phyloP scores from a whole-genome alignment of 2,113 vertebrate genomes.

The Ciconia boyciana region DNA sequence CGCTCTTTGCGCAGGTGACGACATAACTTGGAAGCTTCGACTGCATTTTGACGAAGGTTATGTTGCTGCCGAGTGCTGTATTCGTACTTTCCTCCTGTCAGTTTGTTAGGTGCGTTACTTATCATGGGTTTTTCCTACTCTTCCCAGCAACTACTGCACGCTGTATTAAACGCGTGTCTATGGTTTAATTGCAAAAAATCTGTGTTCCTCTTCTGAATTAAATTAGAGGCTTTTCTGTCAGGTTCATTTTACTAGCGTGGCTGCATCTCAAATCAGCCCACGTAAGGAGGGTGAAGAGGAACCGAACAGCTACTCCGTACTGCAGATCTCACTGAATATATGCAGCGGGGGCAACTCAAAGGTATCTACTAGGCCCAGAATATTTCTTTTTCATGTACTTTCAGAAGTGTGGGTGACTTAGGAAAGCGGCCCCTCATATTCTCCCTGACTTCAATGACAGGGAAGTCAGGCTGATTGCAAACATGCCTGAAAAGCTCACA shows the following conservation, averaged over 20 bases:
- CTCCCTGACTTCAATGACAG: not conserved
- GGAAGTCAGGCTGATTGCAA: not conserved
- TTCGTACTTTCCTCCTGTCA: not conserved
- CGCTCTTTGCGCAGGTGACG: not conserved
- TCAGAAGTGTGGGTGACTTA: not conserved
- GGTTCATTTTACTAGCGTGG: not conserved
- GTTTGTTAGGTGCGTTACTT: not conserved
- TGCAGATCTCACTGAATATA: conserved; percentile 51
- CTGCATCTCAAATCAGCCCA: conserved; percentile 32
- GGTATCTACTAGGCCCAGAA: not conserved
- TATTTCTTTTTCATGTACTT: not conserved
- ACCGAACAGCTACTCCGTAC: not conserved
- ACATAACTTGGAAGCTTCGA: not conserved
- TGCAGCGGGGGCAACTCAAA: not conserved
- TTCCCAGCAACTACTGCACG: not conserved
- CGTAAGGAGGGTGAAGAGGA: not conserved
- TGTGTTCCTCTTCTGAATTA: conserved; percentile 13
- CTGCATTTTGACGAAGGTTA: not conserved
- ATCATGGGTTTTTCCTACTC: not conserved
- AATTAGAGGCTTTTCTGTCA: conserved; percentile 36
- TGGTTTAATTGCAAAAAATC: conserved; percentile 10
- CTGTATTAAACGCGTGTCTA: conserved; percentile 9
- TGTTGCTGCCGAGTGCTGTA: not conserved
- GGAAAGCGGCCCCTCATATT: not conserved
- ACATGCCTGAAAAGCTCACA: not conserved